Percentiles rank a stretch among this genome's conserved stretches.
Conservation (phyloP, 2,113 vertebrate genomes). For the Sarotherodon lohbergeri region DNA sequence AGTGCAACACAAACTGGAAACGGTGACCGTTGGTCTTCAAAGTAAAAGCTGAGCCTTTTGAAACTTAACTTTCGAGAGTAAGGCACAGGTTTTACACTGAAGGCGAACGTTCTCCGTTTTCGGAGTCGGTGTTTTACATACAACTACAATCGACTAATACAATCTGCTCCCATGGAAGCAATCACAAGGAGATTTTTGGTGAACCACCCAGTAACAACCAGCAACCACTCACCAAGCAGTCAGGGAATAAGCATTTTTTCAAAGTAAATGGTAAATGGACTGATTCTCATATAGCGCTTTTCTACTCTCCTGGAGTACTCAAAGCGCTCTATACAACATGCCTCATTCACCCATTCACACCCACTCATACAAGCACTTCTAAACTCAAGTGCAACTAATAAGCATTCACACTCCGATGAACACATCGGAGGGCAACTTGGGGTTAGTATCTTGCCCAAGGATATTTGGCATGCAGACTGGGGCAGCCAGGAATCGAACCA, state of each 20-base stretch:
- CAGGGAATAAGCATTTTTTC: rapidly evolving
- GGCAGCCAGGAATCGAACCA: no score
- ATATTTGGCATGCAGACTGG: no score
- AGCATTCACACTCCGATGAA: no score
- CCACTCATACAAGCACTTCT: no score
- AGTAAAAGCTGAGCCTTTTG: not conserved
- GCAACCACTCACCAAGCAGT: not conserved
- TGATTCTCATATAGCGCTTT: no score
- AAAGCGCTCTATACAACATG: no score
- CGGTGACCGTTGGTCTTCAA: rapidly evolving
- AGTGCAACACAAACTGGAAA: not conserved
- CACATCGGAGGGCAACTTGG: no score
- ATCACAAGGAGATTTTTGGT: not conserved
- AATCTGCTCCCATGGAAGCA: not conserved
- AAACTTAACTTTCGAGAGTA: not conserved
- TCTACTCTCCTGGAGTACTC: no score
- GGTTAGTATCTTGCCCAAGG: no score
- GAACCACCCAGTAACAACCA: not conserved
- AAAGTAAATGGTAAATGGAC: no score
- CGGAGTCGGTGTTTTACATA: not conserved
- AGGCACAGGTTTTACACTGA: not conserved
- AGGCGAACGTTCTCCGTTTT: not conserved
- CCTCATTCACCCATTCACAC: no score
- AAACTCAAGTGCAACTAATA: no score
- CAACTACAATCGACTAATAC: not conserved